Base-by-base conservation (phyloP, 1,140 invertebrate genomes). In the Leptinotarsa lineolata region DNA sequence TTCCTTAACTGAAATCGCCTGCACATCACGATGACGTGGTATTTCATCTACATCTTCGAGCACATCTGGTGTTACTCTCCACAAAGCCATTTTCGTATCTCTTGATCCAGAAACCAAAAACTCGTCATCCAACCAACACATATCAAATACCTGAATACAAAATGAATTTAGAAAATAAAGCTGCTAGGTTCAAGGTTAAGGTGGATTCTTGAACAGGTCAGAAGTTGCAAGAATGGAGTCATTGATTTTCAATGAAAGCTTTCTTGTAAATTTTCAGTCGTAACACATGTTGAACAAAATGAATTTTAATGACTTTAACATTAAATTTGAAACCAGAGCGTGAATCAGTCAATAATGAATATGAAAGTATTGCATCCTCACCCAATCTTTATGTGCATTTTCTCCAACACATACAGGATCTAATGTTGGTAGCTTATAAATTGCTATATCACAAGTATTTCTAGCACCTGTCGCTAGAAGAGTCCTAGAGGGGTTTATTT, bases 321-420 rank as follows among this genome's bases (percentile, higher is more conserved):
- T 11, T 8, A 39, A 8, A 39, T 39, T 39, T 1, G 8, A 11
- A 2, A 11, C 30, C 30, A 39, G 8, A 39, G 30, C 30, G 11
- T 39, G 30, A 39, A 39, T 11, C 8, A 11, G 30, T 39, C 30
- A 39, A 39, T 39, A 39, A 39, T 11, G 2, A 39, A 39, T 39
- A 39, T 39, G 8, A 2, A 11, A 39, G 8, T 39, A 39, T 39
- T 6, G 11, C 2, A 63, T 21, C 20, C 74, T 81, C 75, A 97
- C 94, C 92, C 95, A 97, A 84, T 98, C 96, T 82, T 91, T 90
- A 85, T 99, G 97, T 16, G 93, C 95, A 81, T 86, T 86, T 87
- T 98, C 95, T 5, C 96, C 96, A n/a, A 98, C 92, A 86, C 93
- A 97, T 21, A 98, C 90, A 4, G 96, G 96, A 86, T 98, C 96